Evolutionary conservation across 2,113 vertebrate genomes (phyloP).

Genomic region (rabbit (Oryctolagus cuniculus)): mOryCun1.1 NC_091433.1:111692501-111693000

Average conservation of each 20-base stretch:
- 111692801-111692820: not conserved
- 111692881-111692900: not conserved
- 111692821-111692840: not conserved
- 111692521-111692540: not conserved
- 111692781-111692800: not conserved
- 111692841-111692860: not conserved
- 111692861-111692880: not conserved
- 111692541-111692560: not conserved
- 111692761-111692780: not conserved
- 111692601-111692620: not conserved
- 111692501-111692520: not conserved
- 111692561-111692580: not conserved
- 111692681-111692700: not conserved
- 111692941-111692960: not conserved
- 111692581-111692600: not conserved
- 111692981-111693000: not conserved
- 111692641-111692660: not conserved
- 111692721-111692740: constrained; percentile 6
- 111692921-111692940: not conserved
- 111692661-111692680: not conserved
- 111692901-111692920: not conserved
- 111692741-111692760: not conserved
- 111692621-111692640: not conserved
- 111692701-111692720: not conserved
- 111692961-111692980: not conserved